Base-by-base conservation (phyloP, 1,140 invertebrate genomes). In the Ruditapes philippinarum region DNA sequence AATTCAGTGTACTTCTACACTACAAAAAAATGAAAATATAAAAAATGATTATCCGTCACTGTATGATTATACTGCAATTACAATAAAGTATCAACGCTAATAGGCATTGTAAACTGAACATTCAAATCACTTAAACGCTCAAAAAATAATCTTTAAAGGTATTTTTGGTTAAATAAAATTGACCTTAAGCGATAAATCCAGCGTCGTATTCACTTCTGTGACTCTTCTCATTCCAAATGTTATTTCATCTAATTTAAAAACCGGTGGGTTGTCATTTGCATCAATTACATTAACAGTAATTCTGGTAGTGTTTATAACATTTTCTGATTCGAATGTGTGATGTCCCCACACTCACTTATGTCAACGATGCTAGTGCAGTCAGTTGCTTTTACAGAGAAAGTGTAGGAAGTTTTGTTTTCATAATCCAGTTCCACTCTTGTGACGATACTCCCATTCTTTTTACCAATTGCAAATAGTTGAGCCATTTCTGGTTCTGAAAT, bases 141-240 rank as follows among this genome's bases (percentile, higher is more conserved):
- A n/a, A n/a, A n/a, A n/a, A n/a, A n/a, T n/a, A n/a, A n/a, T n/a
- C n/a, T n/a, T n/a, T n/a, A n/a, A n/a, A n/a, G n/a, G n/a, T n/a
- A n/a, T n/a, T n/a, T n/a, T n/a, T n/a, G n/a, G n/a, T n/a, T n/a
- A n/a, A n/a, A n/a, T n/a, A n/a, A 49, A 49, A 3, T 57, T 57
- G 78, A 86, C 84, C 84, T 78, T 86, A 1, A 86, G 42, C 7
- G 49, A 60, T 42, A 86, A 25, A n/a, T 57, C 84, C 9, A 86
- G 36, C 5, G 57, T 2, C 17, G 31, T 42, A 7, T 42, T 38
- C 4, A 78, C 36, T 65, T 62, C 74, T 19, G 84, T 78, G 12
- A 33, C 38, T 42, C 84, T 51, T 65, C 74, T 86, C 84, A 86
- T 86, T 22, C 84, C 84, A 31, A 78, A 36, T 33, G 51, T 78